Evolutionary conservation across 1,140 invertebrate species (phyloP), one percentile per base, ranked within the genome.

Genomic region (Neodiprion pinetum): DNA sequence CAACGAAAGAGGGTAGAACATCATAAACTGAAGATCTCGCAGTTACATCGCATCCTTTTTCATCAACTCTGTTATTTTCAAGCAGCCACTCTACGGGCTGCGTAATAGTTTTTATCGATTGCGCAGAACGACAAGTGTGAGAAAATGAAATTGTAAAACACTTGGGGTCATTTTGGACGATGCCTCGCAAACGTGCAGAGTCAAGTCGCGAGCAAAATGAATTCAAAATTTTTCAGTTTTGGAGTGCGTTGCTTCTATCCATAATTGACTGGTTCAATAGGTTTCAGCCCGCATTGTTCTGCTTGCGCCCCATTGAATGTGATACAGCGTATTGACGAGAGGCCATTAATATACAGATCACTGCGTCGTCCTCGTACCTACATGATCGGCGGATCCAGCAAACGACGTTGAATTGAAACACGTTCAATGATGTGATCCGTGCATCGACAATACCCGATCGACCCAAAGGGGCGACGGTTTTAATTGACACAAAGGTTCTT

Each of bases 191-290:
- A 40, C 5, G 53, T 4, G 9, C 5, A 61, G n/a, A 12, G 53
- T 14, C 53, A 61, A 61, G 9, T 61, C n/a, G 53, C 53, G 53
- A 61, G 53, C n/a, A 17, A 9, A 14, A 14, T 17, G n/a, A 61
- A 8, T 61, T 17, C 53, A 17, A 12, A 61, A 14, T 61, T 14
- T 5, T 61, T 3, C 53, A 17, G 53, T 61, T 61, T 12, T 14
- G 53, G 11, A 12, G 5, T 17, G n/a, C 53, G 53, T 12, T 9
- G 53, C 8, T 61, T 61, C 5, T 61, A 5, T 17, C 53, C 53
- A 61, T 61, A 61, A 61, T 61, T 61, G 53, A 61, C 53, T 61
- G 53, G 53, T 61, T 61, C 53, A 61, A 61, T 61, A 61, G 53
- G n/a, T 61, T 61, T 61, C 53, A 17, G 53, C n/a, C 53, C 53